Evolutionary conservation across 2,797 vertebrate species (phyloP).

Genomic region (Pseudochirops cupreus): DNA sequence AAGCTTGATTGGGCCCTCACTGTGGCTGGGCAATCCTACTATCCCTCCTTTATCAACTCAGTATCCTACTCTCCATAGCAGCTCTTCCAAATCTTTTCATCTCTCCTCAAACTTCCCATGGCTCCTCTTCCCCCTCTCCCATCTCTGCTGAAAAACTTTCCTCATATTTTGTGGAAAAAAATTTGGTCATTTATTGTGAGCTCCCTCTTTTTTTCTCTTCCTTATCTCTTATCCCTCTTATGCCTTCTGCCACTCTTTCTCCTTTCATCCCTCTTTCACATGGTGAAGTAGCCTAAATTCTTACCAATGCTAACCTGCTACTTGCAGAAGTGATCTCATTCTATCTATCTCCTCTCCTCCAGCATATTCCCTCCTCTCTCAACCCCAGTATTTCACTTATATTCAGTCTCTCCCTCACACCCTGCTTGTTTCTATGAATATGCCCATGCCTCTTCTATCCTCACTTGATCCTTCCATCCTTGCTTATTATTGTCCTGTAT

Average conservation of each 20-base stretch:
- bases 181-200: background rate
- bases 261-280: background rate
- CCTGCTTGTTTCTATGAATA: background rate
- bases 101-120: background rate
- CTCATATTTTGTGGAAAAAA: background rate
- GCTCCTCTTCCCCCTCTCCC: background rate
- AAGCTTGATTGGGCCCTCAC: background rate
- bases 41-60: background rate
- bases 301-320: background rate
- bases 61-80: background rate
- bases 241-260: background rate
- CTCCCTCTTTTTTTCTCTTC: background rate
- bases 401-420: background rate
- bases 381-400: background rate
- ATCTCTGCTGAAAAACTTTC: background rate
- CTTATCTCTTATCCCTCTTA: background rate
- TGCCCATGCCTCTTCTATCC: background rate
- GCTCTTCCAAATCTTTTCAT: background rate
- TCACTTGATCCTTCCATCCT: background rate
- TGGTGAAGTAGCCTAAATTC: background rate
- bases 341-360: background rate
- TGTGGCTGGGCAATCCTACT: background rate
- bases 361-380: background rate
- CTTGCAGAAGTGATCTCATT: background rate
- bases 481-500: background rate